Percentiles rank a stretch among this genome's conserved stretches.
phyloP scores from a whole-genome alignment of 2,888 invertebrate genomes.

The Gastrophysa polygoni region DNA sequence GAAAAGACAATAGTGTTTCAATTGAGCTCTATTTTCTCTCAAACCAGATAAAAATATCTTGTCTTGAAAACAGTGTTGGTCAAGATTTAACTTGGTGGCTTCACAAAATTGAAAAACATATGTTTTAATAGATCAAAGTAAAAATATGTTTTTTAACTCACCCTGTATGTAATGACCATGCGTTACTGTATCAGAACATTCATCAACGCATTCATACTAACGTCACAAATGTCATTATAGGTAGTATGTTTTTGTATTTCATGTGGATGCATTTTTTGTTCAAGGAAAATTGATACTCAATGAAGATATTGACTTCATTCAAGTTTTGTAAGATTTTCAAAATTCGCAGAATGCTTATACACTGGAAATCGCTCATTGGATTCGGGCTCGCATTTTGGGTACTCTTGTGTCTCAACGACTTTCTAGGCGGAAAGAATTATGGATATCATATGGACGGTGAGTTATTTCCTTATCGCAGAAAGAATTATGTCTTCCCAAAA shows the following conservation, averaged over 20 bases:
- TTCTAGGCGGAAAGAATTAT: constrained; percentile 33
- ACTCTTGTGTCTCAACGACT: constrained; percentile 45
- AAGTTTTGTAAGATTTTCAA: not conserved
- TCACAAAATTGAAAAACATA: too few species aligned
- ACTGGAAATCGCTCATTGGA: constrained; percentile 47
- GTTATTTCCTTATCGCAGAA: not conserved
- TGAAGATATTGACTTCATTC: not conserved
- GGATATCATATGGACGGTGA: constrained; percentile 21
- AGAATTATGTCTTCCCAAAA: not conserved
- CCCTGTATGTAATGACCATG: too few species aligned
- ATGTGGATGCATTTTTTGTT: constrained; percentile 10
- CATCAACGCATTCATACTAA: too few species aligned
- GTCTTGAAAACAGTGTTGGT: too few species aligned
- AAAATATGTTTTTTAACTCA: too few species aligned
- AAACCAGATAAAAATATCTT: too few species aligned
- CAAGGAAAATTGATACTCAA: constrained; percentile 3
- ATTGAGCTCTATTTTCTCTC: too few species aligned
- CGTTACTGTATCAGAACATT: too few species aligned
- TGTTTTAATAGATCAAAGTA: too few species aligned
- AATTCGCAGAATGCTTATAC: constrained; percentile 42
- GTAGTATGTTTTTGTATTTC: constrained; percentile 9
- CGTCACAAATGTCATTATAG: constrained; percentile 16
- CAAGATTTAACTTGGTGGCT: too few species aligned
- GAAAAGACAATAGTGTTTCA: too few species aligned
- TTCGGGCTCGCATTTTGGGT: constrained; percentile 50